Conservation (phyloP, 2,797 vertebrate genomes). For the Lateolabrax maculatus region DNA sequence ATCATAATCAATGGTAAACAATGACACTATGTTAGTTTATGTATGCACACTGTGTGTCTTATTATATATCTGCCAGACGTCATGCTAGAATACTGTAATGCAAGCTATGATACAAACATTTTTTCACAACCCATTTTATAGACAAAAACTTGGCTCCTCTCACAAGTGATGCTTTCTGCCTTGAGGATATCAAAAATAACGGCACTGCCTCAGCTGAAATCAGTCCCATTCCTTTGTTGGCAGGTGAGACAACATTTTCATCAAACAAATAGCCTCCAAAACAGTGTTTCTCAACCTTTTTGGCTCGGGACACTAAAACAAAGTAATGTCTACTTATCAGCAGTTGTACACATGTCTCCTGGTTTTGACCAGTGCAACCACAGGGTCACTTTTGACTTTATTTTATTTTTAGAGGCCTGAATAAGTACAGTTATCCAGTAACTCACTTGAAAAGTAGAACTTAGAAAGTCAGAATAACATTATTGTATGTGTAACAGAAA, state of each 20-base stretch:
- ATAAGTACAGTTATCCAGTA: not conserved
- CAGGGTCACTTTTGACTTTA: not conserved
- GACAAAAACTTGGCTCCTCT: slow-evolving; percentile 16
- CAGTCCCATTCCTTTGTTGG: slow-evolving; percentile 77
- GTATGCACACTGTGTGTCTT: not conserved
- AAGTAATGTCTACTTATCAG: not conserved
- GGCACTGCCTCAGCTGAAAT: slow-evolving; percentile 73
- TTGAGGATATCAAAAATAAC: slow-evolving; percentile 10
- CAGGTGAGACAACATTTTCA: slow-evolving; percentile 77
- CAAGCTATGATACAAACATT: not conserved
- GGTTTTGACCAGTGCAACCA: not conserved
- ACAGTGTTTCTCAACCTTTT: not conserved
- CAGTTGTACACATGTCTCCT: not conserved
- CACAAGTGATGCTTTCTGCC: not conserved
- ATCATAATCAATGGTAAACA: not conserved
- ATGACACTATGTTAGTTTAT: not conserved
- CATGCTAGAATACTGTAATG: not conserved
- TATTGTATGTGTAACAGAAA: not conserved
- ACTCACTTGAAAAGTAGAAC: not conserved
- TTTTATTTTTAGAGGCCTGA: not conserved
- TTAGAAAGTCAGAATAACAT: not conserved
- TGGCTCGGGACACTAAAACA: not conserved
- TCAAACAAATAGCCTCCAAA: not conserved
- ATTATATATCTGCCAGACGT: not conserved
- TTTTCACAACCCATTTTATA: slow-evolving; percentile 15